Evolutionary conservation across 92 coral and sea anemone species (phyloP).

Genomic region (Umimayanthus kanabou): DNA sequence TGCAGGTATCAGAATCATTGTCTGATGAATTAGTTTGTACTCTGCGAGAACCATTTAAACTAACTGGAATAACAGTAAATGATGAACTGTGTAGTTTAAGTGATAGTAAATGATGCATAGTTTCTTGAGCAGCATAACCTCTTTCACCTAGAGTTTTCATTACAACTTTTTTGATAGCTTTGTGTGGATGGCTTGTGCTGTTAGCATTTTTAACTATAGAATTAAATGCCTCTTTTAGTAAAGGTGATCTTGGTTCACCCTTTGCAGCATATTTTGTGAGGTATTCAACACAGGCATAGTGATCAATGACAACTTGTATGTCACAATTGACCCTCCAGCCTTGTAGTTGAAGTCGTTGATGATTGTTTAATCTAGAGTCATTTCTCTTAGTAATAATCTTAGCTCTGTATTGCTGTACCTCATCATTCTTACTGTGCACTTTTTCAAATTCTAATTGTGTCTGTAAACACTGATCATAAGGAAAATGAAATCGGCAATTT

Average conservation of each 20-base stretch:
- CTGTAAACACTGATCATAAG: slow-evolving; percentile 52
- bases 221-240: slow-evolving; percentile 56
- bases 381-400: slow-evolving; percentile 59
- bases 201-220: slow-evolving; percentile 39
- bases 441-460: slow-evolving; percentile 61
- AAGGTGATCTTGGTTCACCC: slow-evolving; percentile 58
- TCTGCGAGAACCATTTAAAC: slow-evolving; percentile 68
- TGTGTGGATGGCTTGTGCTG: slow-evolving; percentile 51
- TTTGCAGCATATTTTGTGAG: slow-evolving; percentile 36
- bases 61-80: slow-evolving; percentile 64
- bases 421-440: slow-evolving; percentile 49
- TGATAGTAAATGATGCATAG: slow-evolving; percentile 60
- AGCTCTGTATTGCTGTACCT: slow-evolving; percentile 55
- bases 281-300: too few species aligned
- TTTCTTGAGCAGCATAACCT: slow-evolving; percentile 67
- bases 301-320: slow-evolving; percentile 32
- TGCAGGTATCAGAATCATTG: slow-evolving; percentile 50
- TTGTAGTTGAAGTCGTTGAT: slow-evolving; percentile 51
- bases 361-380: slow-evolving; percentile 56
- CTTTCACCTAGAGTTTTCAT: slow-evolving; percentile 70
- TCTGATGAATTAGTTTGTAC: slow-evolving; percentile 37
- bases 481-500: slow-evolving; percentile 69
- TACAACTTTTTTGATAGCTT: slow-evolving; percentile 47
- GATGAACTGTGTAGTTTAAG: slow-evolving; percentile 63
- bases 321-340: slow-evolving; percentile 9